A percentile compares a stretch with the other conserved stretches of the same genome.
Evolutionary conservation across 2,113 vertebrate genomes (phyloP).

Genomic region (Oceanites oceanicus): DNA sequence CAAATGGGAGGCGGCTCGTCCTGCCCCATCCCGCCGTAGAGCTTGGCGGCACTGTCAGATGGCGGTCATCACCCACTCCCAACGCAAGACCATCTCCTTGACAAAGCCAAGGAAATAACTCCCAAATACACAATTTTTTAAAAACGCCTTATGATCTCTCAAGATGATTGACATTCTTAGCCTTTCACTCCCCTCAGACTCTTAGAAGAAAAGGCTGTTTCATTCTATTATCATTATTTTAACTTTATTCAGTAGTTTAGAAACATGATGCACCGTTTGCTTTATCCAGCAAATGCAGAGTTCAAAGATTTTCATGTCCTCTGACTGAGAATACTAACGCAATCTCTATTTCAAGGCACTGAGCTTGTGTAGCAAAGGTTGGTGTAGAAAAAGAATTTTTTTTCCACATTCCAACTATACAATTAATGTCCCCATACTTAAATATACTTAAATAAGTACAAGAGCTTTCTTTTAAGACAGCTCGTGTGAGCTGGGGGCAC

Average conservation of each 20-base stretch:
- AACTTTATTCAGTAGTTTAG: background rate
- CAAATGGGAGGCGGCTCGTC: accelerated
- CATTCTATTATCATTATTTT: background rate
- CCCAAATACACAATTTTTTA: background rate
- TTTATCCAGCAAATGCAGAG: background rate
- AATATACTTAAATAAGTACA: background rate
- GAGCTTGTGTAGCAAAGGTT: background rate
- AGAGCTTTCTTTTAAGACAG: background rate
- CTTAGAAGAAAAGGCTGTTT: background rate
- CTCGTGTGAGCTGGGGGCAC: background rate
- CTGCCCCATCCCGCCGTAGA: accelerated
- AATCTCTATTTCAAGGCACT: background rate
- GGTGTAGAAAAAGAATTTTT: background rate
- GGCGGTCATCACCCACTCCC: background rate
- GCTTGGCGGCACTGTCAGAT: background rate
- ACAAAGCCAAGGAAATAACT: background rate
- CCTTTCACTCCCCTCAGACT: background rate
- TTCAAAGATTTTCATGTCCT: background rate
- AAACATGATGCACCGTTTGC: background rate
- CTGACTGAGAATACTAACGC: background rate
- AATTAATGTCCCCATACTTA: background rate
- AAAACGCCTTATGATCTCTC: background rate
- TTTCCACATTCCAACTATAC: background rate
- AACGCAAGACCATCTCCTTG: background rate
- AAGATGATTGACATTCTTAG: background rate